Evolutionary conservation across 1,140 invertebrate genomes (phyloP), one percentile per base, ranked within the genome.

Genomic region (Penaeus chinensis): DNA sequence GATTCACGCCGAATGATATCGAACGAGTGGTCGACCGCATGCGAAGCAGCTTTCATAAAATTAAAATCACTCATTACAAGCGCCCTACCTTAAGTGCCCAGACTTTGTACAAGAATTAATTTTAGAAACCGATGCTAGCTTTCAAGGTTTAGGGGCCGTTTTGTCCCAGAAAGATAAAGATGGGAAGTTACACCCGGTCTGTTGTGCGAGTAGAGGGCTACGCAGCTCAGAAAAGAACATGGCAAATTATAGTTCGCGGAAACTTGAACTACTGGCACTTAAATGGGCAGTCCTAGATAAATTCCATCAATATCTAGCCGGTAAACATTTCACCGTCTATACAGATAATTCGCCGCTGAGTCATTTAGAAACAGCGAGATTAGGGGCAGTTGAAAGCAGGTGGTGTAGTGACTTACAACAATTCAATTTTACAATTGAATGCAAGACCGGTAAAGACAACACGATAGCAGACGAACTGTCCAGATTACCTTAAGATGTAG

Each of bases 211-310:
- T 47, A 78, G 76, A 66, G 61, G 19, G 1, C 54, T 85, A n/a
- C 42, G 37, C 5, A 66, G n/a, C 19, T 85, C 60, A 37, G 60
- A 79, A 32, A 77, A 20, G 27, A 78, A 78, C 27, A 85, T 85
- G 83, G 62, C 24, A 22, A 85, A 85, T 32, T 85, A 85, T 37
- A 78, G 83, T 24, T 42, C 74, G 19, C 18, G 74, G 74, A 85
- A 85, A n/a, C 37, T 85, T 24, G 42, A 85, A 69, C 42, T 82
- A 37, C 24, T 27, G n/a, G 54, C 13, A 24, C 62, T 82, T 24
- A 61, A 82, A 18, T 84, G 71, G 82, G 82, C 82, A 16, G 54
- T 84, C 18, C 47, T n/a, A 16, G 82, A 76, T 16, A 5, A 84
- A 24, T 84, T 84, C n/a, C 74, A 76, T 11, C 0, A 76, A 1